Evolutionary conservation across 2,888 invertebrate species (phyloP), one percentile per base, ranked within the genome.

Genomic region (Caenorhabditis drosophilae): DNA sequence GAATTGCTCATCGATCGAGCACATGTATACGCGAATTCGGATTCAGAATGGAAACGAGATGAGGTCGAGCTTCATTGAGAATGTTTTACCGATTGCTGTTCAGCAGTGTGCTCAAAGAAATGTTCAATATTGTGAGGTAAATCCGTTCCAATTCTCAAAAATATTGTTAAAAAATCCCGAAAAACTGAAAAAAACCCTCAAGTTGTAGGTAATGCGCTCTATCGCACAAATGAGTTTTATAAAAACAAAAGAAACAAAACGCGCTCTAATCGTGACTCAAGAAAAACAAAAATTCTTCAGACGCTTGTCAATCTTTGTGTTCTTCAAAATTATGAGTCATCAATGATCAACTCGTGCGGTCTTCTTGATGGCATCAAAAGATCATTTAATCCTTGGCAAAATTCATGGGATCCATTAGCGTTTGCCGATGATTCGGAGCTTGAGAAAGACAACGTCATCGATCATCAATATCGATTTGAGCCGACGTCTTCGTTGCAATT

Each of bases 281-380:
- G n/a, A n/a, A n/a, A n/a, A n/a, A n/a, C n/a, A n/a, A n/a, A n/a
- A n/a, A n/a, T n/a, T n/a, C n/a, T n/a, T n/a, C n/a, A n/a, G n/a
- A n/a, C n/a, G n/a, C 25, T 64, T 59, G 88, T 89, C 1, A 90
- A 90, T 83, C 86, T 90, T 84, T 90, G 90, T 77, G 85, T 88
- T 0, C 82, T 89, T 54, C 85, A 81, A 51, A 69, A 83, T 52
- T 84, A 87, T 68, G 86, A 86, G 84, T 73, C 38, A 71, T 77
- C 36, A 42, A 27, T 48, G 7, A n/a, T 40, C 25, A 63, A 66
- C 31, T 49, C 77, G 1, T 75, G 75, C 45, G 62, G 66, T 25
- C 20, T 59, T 3, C 49, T 68, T 22, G 59, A 58, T 3, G 46
- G 56, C 18, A 53, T 56, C 27, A 52, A 53, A 51, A 40, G 55